Percentiles rank a stretch among this genome's conserved stretches.
These are phyloP conservation scores for Frankliniella fusca DNA, from an alignment of 2,888 invertebrate species.

Conservation along the genomic window DNA sequence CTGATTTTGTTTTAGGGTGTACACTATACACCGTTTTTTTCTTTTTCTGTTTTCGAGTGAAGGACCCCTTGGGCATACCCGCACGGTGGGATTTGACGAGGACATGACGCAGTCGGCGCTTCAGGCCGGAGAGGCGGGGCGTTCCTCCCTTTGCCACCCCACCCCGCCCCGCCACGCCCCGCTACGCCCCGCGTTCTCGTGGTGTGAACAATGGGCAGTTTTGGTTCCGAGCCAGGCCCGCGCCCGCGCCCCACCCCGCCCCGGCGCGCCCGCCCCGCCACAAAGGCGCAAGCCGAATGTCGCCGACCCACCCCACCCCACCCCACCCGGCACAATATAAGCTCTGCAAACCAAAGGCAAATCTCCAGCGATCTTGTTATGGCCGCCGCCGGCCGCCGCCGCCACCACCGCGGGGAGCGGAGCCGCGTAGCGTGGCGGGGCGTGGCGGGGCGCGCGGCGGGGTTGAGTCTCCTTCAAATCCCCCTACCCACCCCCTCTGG, in stretches of 20 bases:
- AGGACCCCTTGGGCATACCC: too few species aligned
- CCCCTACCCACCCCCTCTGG: not conserved
- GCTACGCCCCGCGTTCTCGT: not conserved
- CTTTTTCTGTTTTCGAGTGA: too few species aligned
- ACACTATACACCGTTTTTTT: too few species aligned
- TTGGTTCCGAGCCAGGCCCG: not conserved
- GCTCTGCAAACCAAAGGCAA: conserved; percentile 19
- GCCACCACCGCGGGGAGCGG: not conserved
- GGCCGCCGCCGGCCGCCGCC: not conserved
- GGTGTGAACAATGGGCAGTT: conserved; percentile 13
- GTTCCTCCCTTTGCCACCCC: not conserved
- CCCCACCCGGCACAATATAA: not conserved
- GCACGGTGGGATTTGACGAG: not conserved
- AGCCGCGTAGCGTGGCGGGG: not conserved
- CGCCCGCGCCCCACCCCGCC: not conserved
- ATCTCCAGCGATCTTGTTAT: conserved; percentile 22
- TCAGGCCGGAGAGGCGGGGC: not conserved
- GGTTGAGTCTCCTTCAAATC: conserved; percentile 21
- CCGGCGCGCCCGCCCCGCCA: not conserved
- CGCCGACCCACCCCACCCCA: not conserved
- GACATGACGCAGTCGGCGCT: not conserved
- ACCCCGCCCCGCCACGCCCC: not conserved
- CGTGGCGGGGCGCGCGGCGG: not conserved
- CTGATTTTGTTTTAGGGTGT: too few species aligned
- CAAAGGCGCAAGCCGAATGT: not conserved